phyloP scores from a whole-genome alignment of 2,797 vertebrate genomes.

The Scolopax rusticola region DNA sequence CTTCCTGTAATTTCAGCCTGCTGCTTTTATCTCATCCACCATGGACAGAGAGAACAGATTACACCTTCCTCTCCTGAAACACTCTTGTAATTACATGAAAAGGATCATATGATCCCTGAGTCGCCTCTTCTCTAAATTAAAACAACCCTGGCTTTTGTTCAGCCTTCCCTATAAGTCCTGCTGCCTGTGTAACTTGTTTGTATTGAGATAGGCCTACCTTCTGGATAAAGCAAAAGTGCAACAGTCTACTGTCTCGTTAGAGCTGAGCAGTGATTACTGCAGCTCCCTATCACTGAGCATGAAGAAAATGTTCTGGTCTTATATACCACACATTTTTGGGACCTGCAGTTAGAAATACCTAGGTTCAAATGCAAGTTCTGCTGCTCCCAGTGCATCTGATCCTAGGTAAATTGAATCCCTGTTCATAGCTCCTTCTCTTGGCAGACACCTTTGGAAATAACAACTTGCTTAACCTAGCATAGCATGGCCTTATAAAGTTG shows the following conservation, averaged over 20 bases:
- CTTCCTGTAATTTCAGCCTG: slow-evolving; percentile 34
- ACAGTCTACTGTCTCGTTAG: background rate
- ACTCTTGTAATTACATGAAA: slow-evolving; percentile 28
- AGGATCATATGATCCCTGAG: background rate
- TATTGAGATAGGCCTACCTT: background rate
- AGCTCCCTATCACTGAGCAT: background rate
- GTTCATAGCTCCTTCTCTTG: background rate
- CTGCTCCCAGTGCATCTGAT: background rate
- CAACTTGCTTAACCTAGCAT: background rate
- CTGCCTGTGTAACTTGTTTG: background rate
- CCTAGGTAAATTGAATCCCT: background rate
- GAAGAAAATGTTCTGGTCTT: background rate
- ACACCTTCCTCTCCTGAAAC: background rate
- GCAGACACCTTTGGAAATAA: background rate
- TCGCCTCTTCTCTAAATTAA: background rate
- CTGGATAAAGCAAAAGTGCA: background rate
- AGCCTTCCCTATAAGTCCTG: background rate
- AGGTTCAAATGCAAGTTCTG: background rate
- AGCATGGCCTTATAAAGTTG: background rate
- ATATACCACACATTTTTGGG: background rate
- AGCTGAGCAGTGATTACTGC: background rate
- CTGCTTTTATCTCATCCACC: background rate
- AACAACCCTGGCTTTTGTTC: background rate
- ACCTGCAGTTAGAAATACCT: background rate
- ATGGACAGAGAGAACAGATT: background rate